These are phyloP conservation scores for Xylota segnis DNA, from an alignment of 2,888 invertebrate genomes.

Conservation along the genomic window DNA sequence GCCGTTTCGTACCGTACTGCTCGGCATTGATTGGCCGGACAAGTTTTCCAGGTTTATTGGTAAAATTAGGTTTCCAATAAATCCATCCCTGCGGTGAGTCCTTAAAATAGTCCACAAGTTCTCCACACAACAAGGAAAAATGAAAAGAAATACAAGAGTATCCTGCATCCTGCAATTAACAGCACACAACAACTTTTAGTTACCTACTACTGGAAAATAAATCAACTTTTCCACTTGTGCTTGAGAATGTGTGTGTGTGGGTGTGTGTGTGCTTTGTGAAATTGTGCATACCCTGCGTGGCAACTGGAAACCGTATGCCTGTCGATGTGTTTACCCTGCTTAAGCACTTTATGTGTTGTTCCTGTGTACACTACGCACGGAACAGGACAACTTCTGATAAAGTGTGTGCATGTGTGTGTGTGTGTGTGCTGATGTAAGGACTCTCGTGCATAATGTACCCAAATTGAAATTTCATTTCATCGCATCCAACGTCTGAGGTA, in stretches of 20 bases:
- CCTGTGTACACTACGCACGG: background rate
- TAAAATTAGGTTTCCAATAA: conserved; percentile 21
- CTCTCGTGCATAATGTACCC: background rate
- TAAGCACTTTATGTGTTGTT: background rate
- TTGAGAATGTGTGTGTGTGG: too few species aligned
- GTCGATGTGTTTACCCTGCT: background rate
- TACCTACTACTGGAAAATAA: background rate
- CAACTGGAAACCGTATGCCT: background rate
- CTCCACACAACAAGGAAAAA: background rate
- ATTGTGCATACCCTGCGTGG: background rate
- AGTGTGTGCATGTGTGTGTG: too few species aligned
- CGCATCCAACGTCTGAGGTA: background rate
- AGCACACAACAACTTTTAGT: background rate
- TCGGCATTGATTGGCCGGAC: conserved; percentile 38
- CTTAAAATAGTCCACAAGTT: background rate
- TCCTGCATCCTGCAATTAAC: background rate
- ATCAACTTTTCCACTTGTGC: background rate
- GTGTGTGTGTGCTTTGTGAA: conserved; percentile 1
- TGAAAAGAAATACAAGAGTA: background rate
- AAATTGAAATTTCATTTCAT: conserved; percentile 46
- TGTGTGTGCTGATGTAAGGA: background rate
- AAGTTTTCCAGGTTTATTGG: conserved; percentile 41
- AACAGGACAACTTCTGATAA: conserved; percentile 3
- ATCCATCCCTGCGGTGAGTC: background rate
- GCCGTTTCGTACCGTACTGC: conserved; percentile 2